Conservation (phyloP, 1,140 invertebrate species). For the Hydropsyche tenuis region DNA sequence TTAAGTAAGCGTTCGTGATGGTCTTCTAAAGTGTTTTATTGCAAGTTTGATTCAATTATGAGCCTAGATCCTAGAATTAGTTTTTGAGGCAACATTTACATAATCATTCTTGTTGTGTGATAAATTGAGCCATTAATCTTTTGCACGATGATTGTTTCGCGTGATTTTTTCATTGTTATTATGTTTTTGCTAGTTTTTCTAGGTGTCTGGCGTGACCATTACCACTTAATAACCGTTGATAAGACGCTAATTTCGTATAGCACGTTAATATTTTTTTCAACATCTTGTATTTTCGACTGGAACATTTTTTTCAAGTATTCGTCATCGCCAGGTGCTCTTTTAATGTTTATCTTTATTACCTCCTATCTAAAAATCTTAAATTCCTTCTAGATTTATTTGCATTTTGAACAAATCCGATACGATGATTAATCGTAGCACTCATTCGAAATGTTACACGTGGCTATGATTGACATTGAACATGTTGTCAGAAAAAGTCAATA, state of each 20-base stretch:
- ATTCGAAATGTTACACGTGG: background rate
- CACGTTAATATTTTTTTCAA: background rate
- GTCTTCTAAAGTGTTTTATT: no score
- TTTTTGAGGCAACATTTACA: no score
- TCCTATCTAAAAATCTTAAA: no score
- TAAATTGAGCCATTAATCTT: slow-evolving; percentile 16
- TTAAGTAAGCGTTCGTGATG: no score
- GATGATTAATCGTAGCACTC: background rate
- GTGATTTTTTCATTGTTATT: background rate
- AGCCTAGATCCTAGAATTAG: no score
- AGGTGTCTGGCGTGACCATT: background rate
- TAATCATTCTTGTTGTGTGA: background rate
- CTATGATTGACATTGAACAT: slow-evolving; percentile 4
- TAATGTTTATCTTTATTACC: no score
- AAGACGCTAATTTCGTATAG: slow-evolving; percentile 7
- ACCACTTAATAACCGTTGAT: slow-evolving; percentile 21
- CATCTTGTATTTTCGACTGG: no score
- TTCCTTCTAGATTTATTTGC: no score
- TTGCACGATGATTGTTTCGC: background rate
- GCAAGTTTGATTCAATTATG: no score
- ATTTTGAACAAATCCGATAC: background rate
- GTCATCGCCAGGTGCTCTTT: no score
- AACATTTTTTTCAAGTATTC: no score
- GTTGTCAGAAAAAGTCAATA: slow-evolving; percentile 8
- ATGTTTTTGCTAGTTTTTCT: slow-evolving; percentile 12